Conservation (phyloP, 2,888 invertebrate species). For the Bruchidius siliquastri region DNA sequence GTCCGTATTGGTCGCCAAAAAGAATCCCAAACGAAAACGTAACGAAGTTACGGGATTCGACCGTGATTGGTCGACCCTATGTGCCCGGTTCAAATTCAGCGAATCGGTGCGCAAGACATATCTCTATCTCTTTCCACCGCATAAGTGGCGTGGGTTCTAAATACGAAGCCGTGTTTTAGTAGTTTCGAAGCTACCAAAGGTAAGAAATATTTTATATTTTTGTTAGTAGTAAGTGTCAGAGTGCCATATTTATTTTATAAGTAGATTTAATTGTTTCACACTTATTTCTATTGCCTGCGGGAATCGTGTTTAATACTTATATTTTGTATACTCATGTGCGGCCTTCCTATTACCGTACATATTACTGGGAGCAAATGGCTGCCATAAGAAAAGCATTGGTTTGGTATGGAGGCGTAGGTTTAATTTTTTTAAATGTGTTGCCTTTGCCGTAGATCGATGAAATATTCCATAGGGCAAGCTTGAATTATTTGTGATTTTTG, state of each 20-base stretch:
- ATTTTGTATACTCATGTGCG: constrained; percentile 21
- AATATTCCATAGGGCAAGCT: constrained; percentile 32
- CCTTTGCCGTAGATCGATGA: constrained; percentile 10
- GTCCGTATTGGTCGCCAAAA: constrained; percentile 33
- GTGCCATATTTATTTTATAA: constrained; percentile 42
- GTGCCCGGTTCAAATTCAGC: constrained; percentile 57
- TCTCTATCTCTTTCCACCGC: constrained; percentile 54
- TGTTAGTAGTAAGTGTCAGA: constrained; percentile 51
- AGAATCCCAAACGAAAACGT: constrained; percentile 54
- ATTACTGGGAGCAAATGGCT: constrained; percentile 52
- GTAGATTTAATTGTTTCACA: constrained; percentile 38
- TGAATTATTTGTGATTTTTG: constrained; percentile 38
- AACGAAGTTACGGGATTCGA: constrained; percentile 48
- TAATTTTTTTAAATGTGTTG: constrained; percentile 27
- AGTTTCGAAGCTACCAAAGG: constrained; percentile 54
- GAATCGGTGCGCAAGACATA: constrained; percentile 46
- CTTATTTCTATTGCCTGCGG: constrained; percentile 31
- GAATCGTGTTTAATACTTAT: constrained; percentile 23
- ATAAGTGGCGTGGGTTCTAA: constrained; percentile 61
- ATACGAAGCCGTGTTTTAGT: constrained; percentile 59
- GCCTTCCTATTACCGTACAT: constrained; percentile 38
- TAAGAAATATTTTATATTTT: constrained; percentile 57
- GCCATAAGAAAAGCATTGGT: constrained; percentile 53
- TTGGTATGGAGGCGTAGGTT: constrained; percentile 21
- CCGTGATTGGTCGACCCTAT: constrained; percentile 53